A percentile compares a stretch with the other conserved stretches of the same genome.
These are phyloP conservation scores for Ciconia nigra DNA, from an alignment of 2,797 vertebrate species.

Conservation along the genomic window DNA sequence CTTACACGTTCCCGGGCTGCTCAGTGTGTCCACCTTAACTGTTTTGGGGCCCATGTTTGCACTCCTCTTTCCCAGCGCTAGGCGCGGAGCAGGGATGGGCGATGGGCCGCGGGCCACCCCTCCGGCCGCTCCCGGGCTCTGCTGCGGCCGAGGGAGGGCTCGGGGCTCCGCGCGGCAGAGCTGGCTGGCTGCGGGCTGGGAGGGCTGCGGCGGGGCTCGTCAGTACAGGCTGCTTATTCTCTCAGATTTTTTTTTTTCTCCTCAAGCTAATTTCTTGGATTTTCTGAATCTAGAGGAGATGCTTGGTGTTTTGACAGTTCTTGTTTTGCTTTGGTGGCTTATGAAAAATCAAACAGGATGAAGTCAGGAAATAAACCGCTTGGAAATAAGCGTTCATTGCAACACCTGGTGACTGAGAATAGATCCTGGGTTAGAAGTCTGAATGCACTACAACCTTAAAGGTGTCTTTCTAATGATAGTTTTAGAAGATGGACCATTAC, in stretches of 20 bases:
- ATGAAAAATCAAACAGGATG: not conserved
- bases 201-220: not conserved
- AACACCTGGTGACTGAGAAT: not conserved
- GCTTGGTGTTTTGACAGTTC: not conserved
- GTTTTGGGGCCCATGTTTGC: not conserved
- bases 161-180: not conserved
- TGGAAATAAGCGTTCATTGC: not conserved
- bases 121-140: too few species aligned
- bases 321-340: not conserved
- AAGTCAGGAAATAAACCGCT: not conserved
- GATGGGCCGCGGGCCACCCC: not conserved
- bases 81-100: not conserved
- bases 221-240: not conserved
- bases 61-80: not conserved
- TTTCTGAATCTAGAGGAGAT: not conserved
- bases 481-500: not conserved
- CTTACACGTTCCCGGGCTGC: not conserved
- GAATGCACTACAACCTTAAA: not conserved
- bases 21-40: fast-evolving
- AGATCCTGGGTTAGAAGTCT: not conserved
- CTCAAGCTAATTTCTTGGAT: not conserved
- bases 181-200: not conserved
- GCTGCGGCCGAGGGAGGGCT: not conserved
- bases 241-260: not conserved
- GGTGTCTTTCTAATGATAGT: not conserved